phyloP scores from a whole-genome alignment of 1,140 invertebrate genomes.

The Marisa cornuarietis region DNA sequence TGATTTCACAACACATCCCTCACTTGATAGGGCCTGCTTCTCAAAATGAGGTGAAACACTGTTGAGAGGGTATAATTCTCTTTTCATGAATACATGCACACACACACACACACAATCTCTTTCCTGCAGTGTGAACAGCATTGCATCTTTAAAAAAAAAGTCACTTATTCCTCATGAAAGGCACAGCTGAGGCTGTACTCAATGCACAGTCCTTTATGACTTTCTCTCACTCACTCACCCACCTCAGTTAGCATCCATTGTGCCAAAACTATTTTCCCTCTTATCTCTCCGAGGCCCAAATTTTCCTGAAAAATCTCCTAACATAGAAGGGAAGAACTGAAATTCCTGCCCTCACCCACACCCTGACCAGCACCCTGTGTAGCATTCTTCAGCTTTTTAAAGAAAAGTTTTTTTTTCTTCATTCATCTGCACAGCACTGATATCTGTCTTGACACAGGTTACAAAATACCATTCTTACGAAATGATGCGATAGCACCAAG shows the following conservation, averaged over 20 bases:
- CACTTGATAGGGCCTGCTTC: neutral
- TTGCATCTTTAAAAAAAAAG: neutral
- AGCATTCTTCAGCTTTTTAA: neutral
- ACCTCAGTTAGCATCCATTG: neutral
- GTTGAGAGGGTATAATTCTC: neutral
- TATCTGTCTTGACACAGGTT: neutral
- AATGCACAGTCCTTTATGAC: neutral
- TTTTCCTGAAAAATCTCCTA: neutral
- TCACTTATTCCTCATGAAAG: neutral
- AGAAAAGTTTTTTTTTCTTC: neutral
- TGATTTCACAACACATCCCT: neutral
- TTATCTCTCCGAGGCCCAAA: neutral
- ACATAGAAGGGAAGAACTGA: neutral
- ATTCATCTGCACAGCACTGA: neutral
- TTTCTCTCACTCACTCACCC: neutral
- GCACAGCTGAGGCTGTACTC: neutral
- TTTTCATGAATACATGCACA: neutral
- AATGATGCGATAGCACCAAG: slow-evolving; percentile 52
- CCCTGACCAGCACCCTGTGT: neutral
- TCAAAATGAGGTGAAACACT: neutral
- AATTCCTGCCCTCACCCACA: neutral
- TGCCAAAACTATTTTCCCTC: too few species aligned
- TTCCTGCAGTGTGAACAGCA: neutral
- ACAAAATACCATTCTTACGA: slow-evolving; percentile 45
- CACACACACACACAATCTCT: neutral